Conservation (phyloP, 2,797 vertebrate species). For the Alectoris magna region DNA sequence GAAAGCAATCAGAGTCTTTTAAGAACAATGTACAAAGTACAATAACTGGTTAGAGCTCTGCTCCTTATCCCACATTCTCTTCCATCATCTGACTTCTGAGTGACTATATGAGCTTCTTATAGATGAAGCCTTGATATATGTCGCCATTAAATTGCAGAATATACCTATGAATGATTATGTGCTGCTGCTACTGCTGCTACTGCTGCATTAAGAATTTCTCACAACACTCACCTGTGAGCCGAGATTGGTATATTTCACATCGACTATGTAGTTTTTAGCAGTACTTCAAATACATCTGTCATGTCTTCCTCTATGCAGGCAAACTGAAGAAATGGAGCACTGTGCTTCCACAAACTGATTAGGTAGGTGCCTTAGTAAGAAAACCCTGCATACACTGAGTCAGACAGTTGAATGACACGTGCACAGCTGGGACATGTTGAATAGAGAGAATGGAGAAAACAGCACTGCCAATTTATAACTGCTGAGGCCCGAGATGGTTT, state of each 20-base stretch:
- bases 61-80: background rate
- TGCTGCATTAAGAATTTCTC: background rate
- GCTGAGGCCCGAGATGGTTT: background rate
- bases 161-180: background rate
- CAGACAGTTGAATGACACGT: background rate
- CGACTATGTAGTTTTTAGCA: background rate
- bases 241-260: background rate
- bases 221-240: background rate
- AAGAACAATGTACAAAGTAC: background rate
- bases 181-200: background rate
- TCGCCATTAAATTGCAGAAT: background rate
- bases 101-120: background rate
- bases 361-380: background rate
- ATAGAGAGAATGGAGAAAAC: background rate
- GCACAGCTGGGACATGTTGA: background rate
- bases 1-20: background rate
- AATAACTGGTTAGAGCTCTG: background rate
- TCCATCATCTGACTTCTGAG: background rate
- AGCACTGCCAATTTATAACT: background rate
- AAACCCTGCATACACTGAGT: background rate
- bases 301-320: background rate
- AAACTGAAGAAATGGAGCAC: slow-evolving; percentile 3
- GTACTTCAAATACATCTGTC: slow-evolving; percentile 3
- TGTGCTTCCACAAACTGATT: background rate
- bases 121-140: background rate